These are phyloP conservation scores for Endotricha flammealis DNA, from an alignment of 2,888 invertebrate genomes.

Conservation along the genomic window DNA sequence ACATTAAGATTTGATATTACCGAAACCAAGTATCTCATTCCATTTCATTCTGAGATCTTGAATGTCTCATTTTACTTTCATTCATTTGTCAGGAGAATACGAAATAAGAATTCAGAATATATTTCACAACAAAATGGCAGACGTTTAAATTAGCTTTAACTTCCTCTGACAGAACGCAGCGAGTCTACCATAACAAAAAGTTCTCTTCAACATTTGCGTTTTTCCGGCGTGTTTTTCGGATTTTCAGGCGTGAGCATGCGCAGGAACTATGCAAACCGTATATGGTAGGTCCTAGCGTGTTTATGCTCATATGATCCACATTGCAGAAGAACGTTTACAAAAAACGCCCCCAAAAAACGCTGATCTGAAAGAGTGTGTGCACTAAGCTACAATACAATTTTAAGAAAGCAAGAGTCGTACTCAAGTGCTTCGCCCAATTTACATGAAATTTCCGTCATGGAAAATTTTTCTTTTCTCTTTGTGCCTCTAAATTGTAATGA, in stretches of 20 bases:
- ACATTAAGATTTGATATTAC: too few species aligned
- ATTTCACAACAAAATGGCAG: constrained; percentile 19
- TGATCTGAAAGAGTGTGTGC: too few species aligned
- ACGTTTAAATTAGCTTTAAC: constrained; percentile 34
- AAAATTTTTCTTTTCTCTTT: constrained; percentile 55
- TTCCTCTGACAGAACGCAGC: constrained; percentile 31
- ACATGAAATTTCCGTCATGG: constrained; percentile 66
- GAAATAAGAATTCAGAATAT: constrained; percentile 17
- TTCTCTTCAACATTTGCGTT: too few species aligned
- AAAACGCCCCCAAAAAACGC: too few species aligned
- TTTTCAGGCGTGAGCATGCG: background rate
- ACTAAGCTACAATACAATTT: constrained; percentile 41
- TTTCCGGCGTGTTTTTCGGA: background rate
- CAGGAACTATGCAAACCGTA: too few species aligned
- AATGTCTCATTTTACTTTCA: too few species aligned
- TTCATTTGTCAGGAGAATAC: too few species aligned
- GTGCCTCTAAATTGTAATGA: constrained; percentile 65
- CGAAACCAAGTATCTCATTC: too few species aligned
- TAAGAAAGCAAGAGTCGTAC: constrained; percentile 46
- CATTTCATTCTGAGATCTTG: too few species aligned
- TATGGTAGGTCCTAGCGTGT: too few species aligned
- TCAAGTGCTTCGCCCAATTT: constrained; percentile 55
- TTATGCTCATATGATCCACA: too few species aligned
- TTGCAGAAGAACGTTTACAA: too few species aligned
- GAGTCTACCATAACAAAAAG: constrained; percentile 45